Base-by-base conservation (phyloP, 2,797 vertebrate genomes). In the Gila robusta region DNA sequence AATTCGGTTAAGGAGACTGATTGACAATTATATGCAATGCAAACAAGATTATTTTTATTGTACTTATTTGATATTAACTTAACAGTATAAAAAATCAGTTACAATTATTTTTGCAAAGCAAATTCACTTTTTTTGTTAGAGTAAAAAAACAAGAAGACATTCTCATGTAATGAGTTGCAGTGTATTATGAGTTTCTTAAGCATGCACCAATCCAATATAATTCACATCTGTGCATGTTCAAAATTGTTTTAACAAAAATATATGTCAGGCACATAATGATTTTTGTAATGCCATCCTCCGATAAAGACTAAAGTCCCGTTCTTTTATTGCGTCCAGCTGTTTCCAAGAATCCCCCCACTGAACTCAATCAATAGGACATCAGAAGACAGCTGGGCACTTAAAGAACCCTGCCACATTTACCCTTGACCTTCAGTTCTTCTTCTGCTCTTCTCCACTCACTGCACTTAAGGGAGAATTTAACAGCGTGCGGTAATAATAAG, bases 311-410 rank as follows among this genome's bases (percentile, higher is more conserved):
- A 35, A 21, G 49, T 54, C 49, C 81, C 26, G 47, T 59, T 83
- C n/a, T 81, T 83, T 69, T 52, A 47, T 82, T 49, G 12, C 64
- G 59, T 54, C 77, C 80, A 56, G 39, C 49, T 52, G 74, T 87
- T 84, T 88, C 72, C 37, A 71, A 81, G 37, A 86, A 86, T 88
- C 66, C 77, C 35, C 28, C 32, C 72, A 32, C 44, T 70, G 67
- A 88, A 71, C 72, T 69, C n/a, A 32, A 52, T 84, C 82, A 88
- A 76, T 81, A 21, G 62, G 56, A 59, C 37, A 32, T 23, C 56
- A n/a, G 21, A 84, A 82, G 78, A 84, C 79, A 73, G 72, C 77
- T 81, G 78, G 74, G 37, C 5, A 37, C 69, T 70, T 39, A 56
- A 64, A 54, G 59, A 79, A 81, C 26, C 26, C 37, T 23, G 44